Conservation (phyloP, 2,113 vertebrate species). For the Eclectus roratus region DNA sequence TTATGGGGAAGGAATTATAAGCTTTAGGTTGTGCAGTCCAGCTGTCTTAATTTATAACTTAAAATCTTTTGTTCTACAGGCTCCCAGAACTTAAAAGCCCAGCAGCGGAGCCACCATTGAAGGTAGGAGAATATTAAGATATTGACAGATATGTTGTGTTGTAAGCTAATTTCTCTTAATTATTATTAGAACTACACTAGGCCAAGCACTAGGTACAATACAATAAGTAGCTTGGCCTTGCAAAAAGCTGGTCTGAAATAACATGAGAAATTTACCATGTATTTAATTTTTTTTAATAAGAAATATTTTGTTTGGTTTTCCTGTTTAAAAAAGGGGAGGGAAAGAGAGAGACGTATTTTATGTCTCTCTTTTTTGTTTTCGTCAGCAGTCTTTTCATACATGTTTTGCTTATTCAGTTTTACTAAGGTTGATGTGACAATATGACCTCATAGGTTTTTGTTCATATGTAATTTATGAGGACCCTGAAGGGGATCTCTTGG, state of each 20-base stretch:
- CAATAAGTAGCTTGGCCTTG: not conserved
- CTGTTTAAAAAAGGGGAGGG: not conserved
- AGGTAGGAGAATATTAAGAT: slow-evolving; percentile 78
- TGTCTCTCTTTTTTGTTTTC: not conserved
- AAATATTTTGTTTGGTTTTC: not conserved
- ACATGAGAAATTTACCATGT: not conserved
- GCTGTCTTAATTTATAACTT: slow-evolving; percentile 2
- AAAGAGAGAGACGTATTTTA: not conserved
- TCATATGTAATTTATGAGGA: slow-evolving; percentile 50
- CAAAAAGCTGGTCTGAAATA: not conserved
- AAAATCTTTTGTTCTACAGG: slow-evolving; percentile 69
- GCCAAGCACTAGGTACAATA: not conserved
- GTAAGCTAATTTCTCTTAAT: not conserved
- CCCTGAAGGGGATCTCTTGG: slow-evolving; percentile 48
- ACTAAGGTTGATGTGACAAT: slow-evolving; percentile 19
- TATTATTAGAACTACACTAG: not conserved
- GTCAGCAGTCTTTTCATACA: not conserved
- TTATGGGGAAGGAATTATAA: not conserved
- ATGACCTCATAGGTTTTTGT: slow-evolving; percentile 44
- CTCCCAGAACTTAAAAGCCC: slow-evolving; percentile 82
- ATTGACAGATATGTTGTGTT: not conserved
- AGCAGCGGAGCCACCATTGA: slow-evolving; percentile 80
- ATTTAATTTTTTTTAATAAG: not conserved
- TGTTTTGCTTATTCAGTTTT: slow-evolving; percentile 37
- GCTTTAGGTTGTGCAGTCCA: not conserved